phyloP scores from a whole-genome alignment of 2,797 vertebrate genomes.

The Alfaro cultratus region DNA sequence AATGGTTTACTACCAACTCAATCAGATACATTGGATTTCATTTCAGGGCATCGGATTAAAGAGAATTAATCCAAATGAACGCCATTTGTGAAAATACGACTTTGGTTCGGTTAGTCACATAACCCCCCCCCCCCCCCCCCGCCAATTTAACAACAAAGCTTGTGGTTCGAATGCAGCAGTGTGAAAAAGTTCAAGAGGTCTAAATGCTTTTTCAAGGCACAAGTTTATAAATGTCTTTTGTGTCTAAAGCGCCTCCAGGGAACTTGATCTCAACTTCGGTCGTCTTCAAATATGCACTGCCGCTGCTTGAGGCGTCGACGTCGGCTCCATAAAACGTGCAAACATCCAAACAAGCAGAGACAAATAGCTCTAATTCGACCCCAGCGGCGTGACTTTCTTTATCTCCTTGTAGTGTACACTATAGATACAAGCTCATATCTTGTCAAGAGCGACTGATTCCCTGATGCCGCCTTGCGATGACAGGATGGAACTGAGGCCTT shows the following conservation, averaged over 20 bases:
- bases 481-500: neutral
- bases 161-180: neutral
- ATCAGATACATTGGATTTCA: neutral
- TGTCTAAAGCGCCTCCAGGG: neutral
- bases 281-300: neutral
- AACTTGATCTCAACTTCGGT: neutral
- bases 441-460: no score
- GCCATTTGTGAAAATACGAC: neutral
- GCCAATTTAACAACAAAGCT: neutral
- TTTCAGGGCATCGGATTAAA: neutral
- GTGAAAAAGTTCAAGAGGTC: neutral
- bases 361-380: neutral
- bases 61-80: neutral
- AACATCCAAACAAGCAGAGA: neutral
- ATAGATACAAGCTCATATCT: neutral
- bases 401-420: no score
- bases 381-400: neutral
- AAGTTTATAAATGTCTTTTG: neutral
- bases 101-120: neutral
- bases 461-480: neutral
- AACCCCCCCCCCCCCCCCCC: no score
- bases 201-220: neutral
- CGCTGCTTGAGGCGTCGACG: neutral
- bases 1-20: neutral
- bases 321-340: neutral